These are phyloP conservation scores for Smutsia temminckii DNA, from an alignment of 2,797 vertebrate species.

Conservation along the genomic window DNA sequence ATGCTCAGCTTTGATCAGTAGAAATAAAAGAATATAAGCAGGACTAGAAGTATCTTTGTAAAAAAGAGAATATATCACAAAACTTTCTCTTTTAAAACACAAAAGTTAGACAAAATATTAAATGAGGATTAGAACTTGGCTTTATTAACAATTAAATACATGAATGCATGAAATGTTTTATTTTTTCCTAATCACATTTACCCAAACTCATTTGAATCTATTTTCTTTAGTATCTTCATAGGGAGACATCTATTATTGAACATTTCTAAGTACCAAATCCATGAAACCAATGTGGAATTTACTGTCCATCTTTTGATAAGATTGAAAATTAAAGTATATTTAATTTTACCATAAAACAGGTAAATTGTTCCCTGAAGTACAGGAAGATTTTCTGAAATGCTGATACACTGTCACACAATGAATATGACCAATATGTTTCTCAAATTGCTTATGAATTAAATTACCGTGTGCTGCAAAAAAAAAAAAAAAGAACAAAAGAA, in stretches of 20 bases:
- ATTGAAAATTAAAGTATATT: not conserved
- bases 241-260: not conserved
- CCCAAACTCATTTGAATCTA: not conserved
- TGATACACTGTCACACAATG: slow-evolving; percentile 52
- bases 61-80: not conserved
- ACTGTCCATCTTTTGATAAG: slow-evolving; percentile 22
- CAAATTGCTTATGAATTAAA: slow-evolving; percentile 68
- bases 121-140: not conserved
- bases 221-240: not conserved
- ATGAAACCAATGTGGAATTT: not conserved
- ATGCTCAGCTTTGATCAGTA: not conserved
- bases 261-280: not conserved
- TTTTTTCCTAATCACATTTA: not conserved
- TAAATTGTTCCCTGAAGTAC: not conserved
- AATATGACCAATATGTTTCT: slow-evolving; percentile 51
- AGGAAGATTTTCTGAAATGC: slow-evolving; percentile 22
- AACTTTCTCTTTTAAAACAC: not conserved
- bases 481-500: slow-evolving; percentile 76
- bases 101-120: not conserved
- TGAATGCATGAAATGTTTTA: not conserved
- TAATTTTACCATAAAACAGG: slow-evolving; percentile 11
- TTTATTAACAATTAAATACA: not conserved
- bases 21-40: not conserved
- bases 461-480: slow-evolving; percentile 61
- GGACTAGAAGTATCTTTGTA: not conserved